Evolutionary conservation across 1,140 invertebrate species (phyloP), one percentile per base, ranked within the genome.

Genomic region (Kradibia gibbosae): DNA sequence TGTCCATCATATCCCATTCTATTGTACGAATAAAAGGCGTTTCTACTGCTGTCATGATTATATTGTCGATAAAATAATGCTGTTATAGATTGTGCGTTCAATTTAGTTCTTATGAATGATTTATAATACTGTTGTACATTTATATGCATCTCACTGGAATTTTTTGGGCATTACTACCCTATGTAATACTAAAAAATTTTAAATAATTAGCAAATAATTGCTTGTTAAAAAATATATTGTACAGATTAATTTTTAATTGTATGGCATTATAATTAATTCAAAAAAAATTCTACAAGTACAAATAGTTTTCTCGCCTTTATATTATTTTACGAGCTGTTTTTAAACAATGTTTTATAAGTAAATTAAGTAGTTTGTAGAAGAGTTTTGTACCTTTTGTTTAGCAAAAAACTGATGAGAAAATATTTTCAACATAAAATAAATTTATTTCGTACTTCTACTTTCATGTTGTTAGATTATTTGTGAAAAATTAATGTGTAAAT

Each of bases 1-100:
- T 98, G 90, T 99, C 96, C 97, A 99, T 97, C 98, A 99, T 99
- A 81, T 98, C 94, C 97, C 98, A 99, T 92, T 99, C 98, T 84
- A 99, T 99, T n/a, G 95, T 97, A 53, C 94, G 94, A 83, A 97
- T 96, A 70, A 94, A 93, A 77, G 93, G 91, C 45, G 93, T 90
- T 85, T 94, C 93, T 50, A 93, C 92, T 80, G 90, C 84, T 85
- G 89, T 88, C 90, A 91, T 91, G 36, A 84, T 87, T 78, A 7
- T 78, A 80, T 78, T 39, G 28, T 42, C 53, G 71, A 67, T 82
- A 80, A 74, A 75, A 73, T 70, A 48, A 3, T 42, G 53, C 36
- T 82, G 65, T 39, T 60, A 10, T 81, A 71, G 82, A 28, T 78
- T 75, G 34, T 75, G 3, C 36, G 72, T 39, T 85, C 31, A 82